Percentiles rank a stretch among this genome's conserved stretches.
Conservation (phyloP, 2,888 invertebrate genomes). For the Drosophila demipolita region DNA sequence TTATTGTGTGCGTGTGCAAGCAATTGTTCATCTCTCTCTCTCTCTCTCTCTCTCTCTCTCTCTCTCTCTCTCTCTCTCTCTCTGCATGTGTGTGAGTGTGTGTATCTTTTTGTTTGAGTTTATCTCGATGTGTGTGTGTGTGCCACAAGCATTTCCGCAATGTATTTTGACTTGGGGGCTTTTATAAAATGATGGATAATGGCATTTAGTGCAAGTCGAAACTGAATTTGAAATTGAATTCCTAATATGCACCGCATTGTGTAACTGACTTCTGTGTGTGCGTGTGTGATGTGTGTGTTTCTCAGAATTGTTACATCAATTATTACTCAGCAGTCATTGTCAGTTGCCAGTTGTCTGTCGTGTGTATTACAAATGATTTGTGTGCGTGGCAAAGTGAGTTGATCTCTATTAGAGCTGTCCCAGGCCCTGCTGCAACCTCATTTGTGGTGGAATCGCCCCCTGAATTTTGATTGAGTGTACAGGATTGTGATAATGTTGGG, state of each 20-base stretch:
- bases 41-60: neutral
- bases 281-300: neutral
- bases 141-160: constrained; percentile 64
- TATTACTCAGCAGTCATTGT: constrained; percentile 76
- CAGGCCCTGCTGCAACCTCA: constrained; percentile 64
- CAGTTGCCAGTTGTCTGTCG: constrained; percentile 66
- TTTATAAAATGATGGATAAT: constrained; percentile 72
- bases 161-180: constrained; percentile 69
- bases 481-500: constrained; percentile 3
- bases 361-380: constrained; percentile 78
- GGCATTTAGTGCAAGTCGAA: constrained; percentile 66
- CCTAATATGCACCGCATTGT: constrained; percentile 20
- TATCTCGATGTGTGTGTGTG: constrained; percentile 15
- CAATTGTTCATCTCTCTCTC: neutral
- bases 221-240: constrained; percentile 50
- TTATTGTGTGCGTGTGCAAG: neutral
- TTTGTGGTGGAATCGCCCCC: constrained; percentile 35
- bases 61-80: neutral
- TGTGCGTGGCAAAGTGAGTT: constrained; percentile 58
- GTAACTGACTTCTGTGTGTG: neutral
- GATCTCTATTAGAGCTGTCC: constrained; percentile 67
- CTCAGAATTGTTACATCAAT: constrained; percentile 71
- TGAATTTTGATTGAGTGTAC: constrained; percentile 62
- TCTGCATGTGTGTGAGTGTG: neutral
- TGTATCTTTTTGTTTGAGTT: neutral